Evolutionary conservation across 2,888 invertebrate species (phyloP).

Genomic region (Drosophila pullipes): DNA sequence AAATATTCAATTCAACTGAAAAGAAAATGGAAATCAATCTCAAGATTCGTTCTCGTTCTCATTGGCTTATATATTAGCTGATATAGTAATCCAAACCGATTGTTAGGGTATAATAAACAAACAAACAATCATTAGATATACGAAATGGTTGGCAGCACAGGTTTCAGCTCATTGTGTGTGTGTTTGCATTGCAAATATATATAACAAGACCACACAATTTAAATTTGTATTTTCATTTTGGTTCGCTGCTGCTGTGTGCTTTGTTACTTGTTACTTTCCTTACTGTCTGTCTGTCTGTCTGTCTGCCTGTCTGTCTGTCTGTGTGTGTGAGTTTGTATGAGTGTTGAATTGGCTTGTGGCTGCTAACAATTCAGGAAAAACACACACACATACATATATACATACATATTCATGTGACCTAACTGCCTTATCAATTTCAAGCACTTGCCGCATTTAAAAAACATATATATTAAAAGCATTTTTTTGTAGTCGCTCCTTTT

Average conservation of each 20-base stretch:
- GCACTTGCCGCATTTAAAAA: conserved; percentile 71
- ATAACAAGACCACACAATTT: conserved; percentile 60
- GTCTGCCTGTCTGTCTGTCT: conserved; percentile 3
- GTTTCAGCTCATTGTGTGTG: conserved; percentile 19
- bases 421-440: conserved; percentile 75
- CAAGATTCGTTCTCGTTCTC: neutral
- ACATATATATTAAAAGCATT: conserved; percentile 48
- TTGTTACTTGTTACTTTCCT: conserved; percentile 8
- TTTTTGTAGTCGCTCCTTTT: conserved; percentile 32
- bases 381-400: conserved; percentile 12
- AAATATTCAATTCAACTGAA: neutral
- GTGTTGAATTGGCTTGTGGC: conserved; percentile 46
- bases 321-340: conserved; percentile 1
- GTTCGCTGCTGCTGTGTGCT: conserved; percentile 30
- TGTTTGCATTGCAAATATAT: conserved; percentile 27
- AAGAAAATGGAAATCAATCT: neutral
- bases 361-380: conserved; percentile 53
- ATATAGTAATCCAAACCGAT: too few relatives aligned
- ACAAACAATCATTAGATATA: conserved; percentile 77
- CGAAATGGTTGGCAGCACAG: conserved; percentile 32
- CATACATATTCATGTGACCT: conserved; percentile 32
- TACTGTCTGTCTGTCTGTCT: conserved; percentile 2
- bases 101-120: conserved; percentile 31
- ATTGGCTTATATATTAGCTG: neutral
- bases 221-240: conserved; percentile 64